Evolutionary conservation across 2,888 invertebrate species (phyloP).

Genomic region (Pyrochroa serraticornis): DNA sequence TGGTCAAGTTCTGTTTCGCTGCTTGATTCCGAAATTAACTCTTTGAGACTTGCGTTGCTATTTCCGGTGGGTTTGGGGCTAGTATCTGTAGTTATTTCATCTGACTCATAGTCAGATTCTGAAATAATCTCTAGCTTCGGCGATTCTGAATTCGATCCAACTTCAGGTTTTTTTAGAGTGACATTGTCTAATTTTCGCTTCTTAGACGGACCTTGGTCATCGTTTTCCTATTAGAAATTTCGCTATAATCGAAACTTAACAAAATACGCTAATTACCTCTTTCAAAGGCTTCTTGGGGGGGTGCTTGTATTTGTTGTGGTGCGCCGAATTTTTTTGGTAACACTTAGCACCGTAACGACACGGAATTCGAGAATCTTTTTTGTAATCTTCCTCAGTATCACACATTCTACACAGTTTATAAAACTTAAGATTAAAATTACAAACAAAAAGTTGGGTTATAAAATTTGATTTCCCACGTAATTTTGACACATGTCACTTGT

Average conservation of each 20-base stretch:
- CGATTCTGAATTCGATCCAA: neutral
- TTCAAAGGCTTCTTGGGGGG: constrained; percentile 60
- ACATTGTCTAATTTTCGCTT: neutral
- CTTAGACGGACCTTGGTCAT: neutral
- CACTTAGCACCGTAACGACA: constrained; percentile 83
- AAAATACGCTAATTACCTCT: no score
- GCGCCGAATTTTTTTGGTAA: constrained; percentile 80
- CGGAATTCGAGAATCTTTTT: constrained; percentile 57
- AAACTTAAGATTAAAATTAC: no score
- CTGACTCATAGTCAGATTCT: neutral
- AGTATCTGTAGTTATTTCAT: neutral
- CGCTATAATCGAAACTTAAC: neutral
- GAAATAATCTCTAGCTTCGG: constrained; percentile 8
- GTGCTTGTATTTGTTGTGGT: constrained; percentile 78
- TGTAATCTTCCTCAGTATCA: constrained; percentile 33
- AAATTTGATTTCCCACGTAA: no score
- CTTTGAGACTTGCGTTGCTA: neutral
- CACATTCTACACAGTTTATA: no score
- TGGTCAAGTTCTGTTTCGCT: constrained; percentile 42
- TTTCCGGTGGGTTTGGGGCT: neutral
- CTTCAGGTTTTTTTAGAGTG: neutral
- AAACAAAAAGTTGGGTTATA: no score
- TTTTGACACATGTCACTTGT: no score
- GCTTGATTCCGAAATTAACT: constrained; percentile 42
- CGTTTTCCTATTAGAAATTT: constrained; percentile 5